Conservation (phyloP, 2,888 invertebrate genomes). For the Calliscelio sp. region DNA sequence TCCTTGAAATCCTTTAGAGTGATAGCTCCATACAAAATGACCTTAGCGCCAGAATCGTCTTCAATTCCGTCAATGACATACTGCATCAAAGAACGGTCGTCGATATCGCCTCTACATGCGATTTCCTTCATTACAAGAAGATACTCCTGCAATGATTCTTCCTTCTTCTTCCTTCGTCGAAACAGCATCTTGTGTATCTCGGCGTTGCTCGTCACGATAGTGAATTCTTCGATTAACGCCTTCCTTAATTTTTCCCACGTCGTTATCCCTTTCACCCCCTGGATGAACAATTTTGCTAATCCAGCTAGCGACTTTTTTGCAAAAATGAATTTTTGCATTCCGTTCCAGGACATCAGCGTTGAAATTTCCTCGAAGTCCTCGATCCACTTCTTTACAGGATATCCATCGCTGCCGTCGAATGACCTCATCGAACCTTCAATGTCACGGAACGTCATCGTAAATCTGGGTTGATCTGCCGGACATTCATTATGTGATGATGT, state of each 20-base stretch:
- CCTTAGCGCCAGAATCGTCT: conserved; percentile 43
- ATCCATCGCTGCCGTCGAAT: conserved; percentile 2
- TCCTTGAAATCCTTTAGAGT: conserved; percentile 52
- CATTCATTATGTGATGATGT: neutral
- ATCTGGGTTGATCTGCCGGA: neutral
- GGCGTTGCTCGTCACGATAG: conserved; percentile 30
- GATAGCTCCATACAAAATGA: conserved; percentile 51
- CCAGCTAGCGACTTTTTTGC: conserved; percentile 43
- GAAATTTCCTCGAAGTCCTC: conserved; percentile 7
- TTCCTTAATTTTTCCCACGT: conserved; percentile 23
- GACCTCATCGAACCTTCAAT: neutral
- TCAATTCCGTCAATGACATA: conserved; percentile 69
- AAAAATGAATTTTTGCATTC: conserved; percentile 43
- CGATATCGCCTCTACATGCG: conserved; percentile 49
- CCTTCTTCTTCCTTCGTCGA: conserved; percentile 26
- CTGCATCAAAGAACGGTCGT: conserved; percentile 48
- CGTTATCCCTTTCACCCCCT: conserved; percentile 23
- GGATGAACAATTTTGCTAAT: conserved; percentile 30
- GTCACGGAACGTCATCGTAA: neutral
- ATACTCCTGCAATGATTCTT: conserved; percentile 65
- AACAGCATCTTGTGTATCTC: conserved; percentile 40
- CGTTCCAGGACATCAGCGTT: neutral
- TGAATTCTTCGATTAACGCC: conserved; percentile 5
- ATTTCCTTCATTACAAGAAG: conserved; percentile 66
- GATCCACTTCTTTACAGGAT: conserved; percentile 14